A percentile compares a stretch with the other conserved stretches of the same genome.
phyloP scores from a whole-genome alignment of 2,797 vertebrate species.

The Sebastes paucispinis region DNA sequence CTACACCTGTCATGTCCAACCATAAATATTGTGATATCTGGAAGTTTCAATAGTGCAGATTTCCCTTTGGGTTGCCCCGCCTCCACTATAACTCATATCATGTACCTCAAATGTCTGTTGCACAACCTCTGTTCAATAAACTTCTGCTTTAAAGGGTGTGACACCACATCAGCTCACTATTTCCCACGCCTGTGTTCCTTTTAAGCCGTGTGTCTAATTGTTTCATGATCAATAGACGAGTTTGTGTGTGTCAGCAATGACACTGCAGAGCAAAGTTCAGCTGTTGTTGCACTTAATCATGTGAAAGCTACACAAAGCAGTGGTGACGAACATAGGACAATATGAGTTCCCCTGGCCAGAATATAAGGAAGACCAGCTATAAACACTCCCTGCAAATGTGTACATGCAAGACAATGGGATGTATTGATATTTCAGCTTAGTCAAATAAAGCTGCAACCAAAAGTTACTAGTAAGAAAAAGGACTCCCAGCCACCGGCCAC shows the following conservation, averaged over 20 bases:
- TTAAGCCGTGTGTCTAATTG: slow-evolving; percentile 24
- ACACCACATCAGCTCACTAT: slow-evolving; percentile 87
- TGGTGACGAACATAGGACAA: neutral
- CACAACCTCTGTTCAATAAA: slow-evolving; percentile 92
- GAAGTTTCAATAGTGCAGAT: slow-evolving; percentile 64
- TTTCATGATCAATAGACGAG: slow-evolving; percentile 28
- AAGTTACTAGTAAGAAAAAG: neutral
- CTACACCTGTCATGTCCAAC: slow-evolving; percentile 41
- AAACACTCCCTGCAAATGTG: neutral
- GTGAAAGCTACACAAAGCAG: slow-evolving; percentile 2
- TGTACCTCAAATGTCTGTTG: slow-evolving; percentile 95
- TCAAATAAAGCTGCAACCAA: neutral
- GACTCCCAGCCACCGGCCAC: neutral
- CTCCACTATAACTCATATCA: slow-evolving; percentile 82
- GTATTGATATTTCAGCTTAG: neutral
- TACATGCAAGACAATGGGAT: neutral
- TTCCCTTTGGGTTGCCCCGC: slow-evolving; percentile 57
- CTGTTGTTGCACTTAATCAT: neutral
- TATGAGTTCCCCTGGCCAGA: neutral
- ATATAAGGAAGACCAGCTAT: neutral
- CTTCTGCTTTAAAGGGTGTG: slow-evolving; percentile 92
- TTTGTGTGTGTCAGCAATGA: slow-evolving; percentile 48
- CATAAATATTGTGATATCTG: slow-evolving; percentile 65
- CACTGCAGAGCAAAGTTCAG: slow-evolving; percentile 2
- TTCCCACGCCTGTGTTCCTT: slow-evolving; percentile 84